Base-by-base conservation (phyloP, 2,113 vertebrate genomes). In the Hippocampus abdominalis region DNA sequence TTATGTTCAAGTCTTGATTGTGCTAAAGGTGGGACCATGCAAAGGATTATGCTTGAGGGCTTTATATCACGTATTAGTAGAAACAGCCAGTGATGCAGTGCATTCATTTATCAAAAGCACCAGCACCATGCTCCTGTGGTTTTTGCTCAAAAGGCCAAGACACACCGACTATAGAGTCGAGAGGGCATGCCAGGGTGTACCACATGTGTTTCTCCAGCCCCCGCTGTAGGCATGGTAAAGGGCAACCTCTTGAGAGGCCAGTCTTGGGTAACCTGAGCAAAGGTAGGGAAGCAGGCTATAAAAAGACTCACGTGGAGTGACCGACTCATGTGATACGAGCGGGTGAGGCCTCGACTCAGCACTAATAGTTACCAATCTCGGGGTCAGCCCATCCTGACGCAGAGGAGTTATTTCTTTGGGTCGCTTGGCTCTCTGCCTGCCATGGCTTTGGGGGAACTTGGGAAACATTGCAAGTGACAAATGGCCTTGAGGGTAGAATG, bases 201-300 rank as follows among this genome's bases (percentile, higher is more conserved):
- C 92, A 86, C 90, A 87, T 89, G 81, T 86, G 87, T 86, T 89
- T 83, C 80, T 83, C 91, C 90, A 93, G 82, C 86, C 88, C 81
- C 89, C 89, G 89, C 84, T 88, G 90, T 86, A 91, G 83, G 86
- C 84, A 85, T 91, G 90, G 91, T 91, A 90, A 89, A 92, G 89
- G 84, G 85, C 88, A 82, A 91, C 83, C 83, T 91, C 92, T 85
- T 91, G 91, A 80, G 86, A 87, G 70, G 87, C 84, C 85, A 86
- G 87, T 91, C 91, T 89, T 90, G 89, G 89, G 85, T 89, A 92
- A 93, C 91, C 91, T 93, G 84, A 90, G 91, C 84, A 90, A 86
- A 91, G 82, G 91, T 84, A 92, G 80, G 89, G 82, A 90, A 83
- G 86, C 56, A 84, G 72, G 79, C 87, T 86, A 86, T 89, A 80